Evolutionary conservation across 2,113 vertebrate species (phyloP), one percentile per base, ranked within the genome.

Genomic region (Callipepla californica): DNA sequence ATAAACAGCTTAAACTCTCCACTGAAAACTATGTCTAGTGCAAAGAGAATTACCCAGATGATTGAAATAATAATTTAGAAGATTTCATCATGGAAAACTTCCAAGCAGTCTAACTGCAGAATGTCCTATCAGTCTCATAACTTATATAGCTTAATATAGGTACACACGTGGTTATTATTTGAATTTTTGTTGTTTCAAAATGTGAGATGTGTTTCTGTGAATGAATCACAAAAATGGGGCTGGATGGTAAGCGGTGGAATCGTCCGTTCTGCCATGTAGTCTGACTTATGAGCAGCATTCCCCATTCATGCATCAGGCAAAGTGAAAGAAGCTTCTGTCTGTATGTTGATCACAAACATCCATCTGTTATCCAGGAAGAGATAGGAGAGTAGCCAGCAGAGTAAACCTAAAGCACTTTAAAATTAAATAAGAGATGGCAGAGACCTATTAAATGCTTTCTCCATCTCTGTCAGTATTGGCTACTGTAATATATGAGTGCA

Each of bases 181-280:
- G 44, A 61, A 18, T 82, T 81, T 87, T 87, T 76, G 13, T 90
- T 89, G 17, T 17, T 87, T 91, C 72, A 78, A 73, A 87, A 59
- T 67, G 25, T 59, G n/a, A 83, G 51, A 26, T 32, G 32, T 79
- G 30, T 65, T 96, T 94, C 80, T 90, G 34, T 93, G 90, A 94
- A 88, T 90, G 74, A 91, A 76, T 91, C 62, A 62, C 40, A 53
- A 44, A 85, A 92, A 9, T 51, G 22, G 34, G 25, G 13, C 65
- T 96, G 47, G 51, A 42, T 77, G 42, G 34, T 74, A 85, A 93
- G 19, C 34, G 36, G 44, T 80, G 69, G 93, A 83, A 91, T 70
- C 61, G 28, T 6, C 83, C 86, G 50, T 90, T 32, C 32, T 89
- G 47, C 22, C 21, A 8, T 50, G 34, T 53, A 85, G 65, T 66